A percentile compares a stretch with the other conserved stretches of the same genome.
Evolutionary conservation across 1,140 invertebrate genomes (phyloP).

Genomic region (Cylas formicarius): DNA sequence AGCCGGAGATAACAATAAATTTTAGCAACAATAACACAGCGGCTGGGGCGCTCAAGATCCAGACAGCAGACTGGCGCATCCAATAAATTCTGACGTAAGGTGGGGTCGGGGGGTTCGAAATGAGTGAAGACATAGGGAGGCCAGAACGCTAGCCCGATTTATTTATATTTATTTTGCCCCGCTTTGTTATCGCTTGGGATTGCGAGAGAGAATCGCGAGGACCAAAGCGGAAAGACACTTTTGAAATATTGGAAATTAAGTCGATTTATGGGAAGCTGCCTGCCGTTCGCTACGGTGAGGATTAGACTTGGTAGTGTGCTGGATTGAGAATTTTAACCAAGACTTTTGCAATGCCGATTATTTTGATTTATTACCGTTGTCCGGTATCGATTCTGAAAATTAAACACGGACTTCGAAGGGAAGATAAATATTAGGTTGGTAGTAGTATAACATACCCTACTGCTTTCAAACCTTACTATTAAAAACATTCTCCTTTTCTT

Average conservation of each 20-base stretch:
- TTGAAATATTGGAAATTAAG: slow-evolving; percentile 24
- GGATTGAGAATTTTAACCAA: too few relatives aligned
- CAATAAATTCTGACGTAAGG: background rate
- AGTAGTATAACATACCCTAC: too few relatives aligned
- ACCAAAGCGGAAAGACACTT: slow-evolving; percentile 18
- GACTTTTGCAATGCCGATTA: too few relatives aligned
- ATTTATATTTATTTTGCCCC: slow-evolving; percentile 19
- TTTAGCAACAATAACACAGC: slow-evolving; percentile 24
- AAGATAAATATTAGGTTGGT: too few relatives aligned
- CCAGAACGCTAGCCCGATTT: slow-evolving; percentile 9
- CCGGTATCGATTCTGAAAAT: too few relatives aligned
- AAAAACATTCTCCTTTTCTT: too few relatives aligned
- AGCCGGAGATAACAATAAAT: slow-evolving; percentile 1
- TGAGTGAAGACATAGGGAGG: background rate
- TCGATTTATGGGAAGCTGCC: slow-evolving; percentile 24
- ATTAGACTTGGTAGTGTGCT: too few relatives aligned
- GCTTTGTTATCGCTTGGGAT: slow-evolving; percentile 22
- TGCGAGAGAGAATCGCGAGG: slow-evolving; percentile 8
- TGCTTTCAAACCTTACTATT: too few relatives aligned
- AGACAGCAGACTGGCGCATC: slow-evolving; percentile 32
- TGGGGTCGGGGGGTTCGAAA: background rate
- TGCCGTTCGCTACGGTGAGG: slow-evolving; percentile 14
- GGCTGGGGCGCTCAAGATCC: slow-evolving; percentile 29
- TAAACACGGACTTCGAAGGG: too few relatives aligned
- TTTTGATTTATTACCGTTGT: too few relatives aligned